Conservation (phyloP, 2,797 vertebrate genomes). For the Enteromius anoplus region DNA sequence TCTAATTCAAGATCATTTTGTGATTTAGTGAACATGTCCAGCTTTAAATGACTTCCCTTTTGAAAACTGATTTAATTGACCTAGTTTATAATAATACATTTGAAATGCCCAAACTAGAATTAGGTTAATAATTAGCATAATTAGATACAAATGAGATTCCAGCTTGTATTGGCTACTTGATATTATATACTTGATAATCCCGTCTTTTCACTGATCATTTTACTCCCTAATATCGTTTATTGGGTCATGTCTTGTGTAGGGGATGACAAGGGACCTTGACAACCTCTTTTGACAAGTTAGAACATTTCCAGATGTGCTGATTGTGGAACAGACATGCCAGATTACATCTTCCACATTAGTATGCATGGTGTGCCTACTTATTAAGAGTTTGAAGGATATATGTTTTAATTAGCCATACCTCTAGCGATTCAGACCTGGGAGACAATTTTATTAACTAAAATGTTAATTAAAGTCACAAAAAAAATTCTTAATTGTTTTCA, state of each 20-base stretch:
- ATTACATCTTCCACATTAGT: slow-evolving; percentile 68
- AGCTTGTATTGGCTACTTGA: slow-evolving; percentile 48
- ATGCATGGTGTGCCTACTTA: slow-evolving; percentile 77
- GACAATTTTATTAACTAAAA: slow-evolving; percentile 87
- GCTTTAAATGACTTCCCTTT: slow-evolving; percentile 46
- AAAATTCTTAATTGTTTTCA: slow-evolving; percentile 87
- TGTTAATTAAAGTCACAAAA: slow-evolving; percentile 86
- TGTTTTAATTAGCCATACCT: slow-evolving; percentile 90
- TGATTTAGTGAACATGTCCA: slow-evolving; percentile 50
- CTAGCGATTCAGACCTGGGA: slow-evolving; percentile 82
- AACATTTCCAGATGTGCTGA: slow-evolving; percentile 2
- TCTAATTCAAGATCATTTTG: neutral
- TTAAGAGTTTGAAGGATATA: slow-evolving; percentile 85
- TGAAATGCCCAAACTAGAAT: slow-evolving; percentile 56
- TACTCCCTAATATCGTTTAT: neutral
- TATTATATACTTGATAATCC: slow-evolving; percentile 47
- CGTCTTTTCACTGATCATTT: slow-evolving; percentile 22
- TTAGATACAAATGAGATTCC: slow-evolving; percentile 45
- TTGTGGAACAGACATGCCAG: neutral
- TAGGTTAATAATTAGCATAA: slow-evolving; percentile 61
- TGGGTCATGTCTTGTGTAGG: neutral
- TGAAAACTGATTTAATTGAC: slow-evolving; percentile 63
- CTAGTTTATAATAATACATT: slow-evolving; percentile 60
- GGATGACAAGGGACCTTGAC: neutral
- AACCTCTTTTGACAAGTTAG: slow-evolving; percentile 14